These are phyloP conservation scores for Acrobasis repandana DNA, from an alignment of 2,888 invertebrate genomes.

Conservation along the genomic window DNA sequence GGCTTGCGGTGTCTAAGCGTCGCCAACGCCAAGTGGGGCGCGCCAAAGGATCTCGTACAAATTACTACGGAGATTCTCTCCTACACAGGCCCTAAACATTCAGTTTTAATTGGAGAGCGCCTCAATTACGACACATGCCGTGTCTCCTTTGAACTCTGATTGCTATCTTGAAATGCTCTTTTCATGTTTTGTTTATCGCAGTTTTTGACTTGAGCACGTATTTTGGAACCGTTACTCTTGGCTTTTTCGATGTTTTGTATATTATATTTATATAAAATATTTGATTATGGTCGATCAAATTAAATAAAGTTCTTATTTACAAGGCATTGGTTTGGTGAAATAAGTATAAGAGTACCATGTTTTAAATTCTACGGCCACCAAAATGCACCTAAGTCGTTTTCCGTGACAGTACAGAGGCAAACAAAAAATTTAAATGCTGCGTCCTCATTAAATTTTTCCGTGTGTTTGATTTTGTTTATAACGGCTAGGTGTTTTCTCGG, in stretches of 20 bases:
- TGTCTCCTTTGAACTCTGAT: slow-evolving; percentile 70
- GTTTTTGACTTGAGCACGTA: neutral
- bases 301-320: too few species aligned
- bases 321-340: too few species aligned
- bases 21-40: slow-evolving; percentile 32
- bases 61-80: slow-evolving; percentile 61
- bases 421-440: slow-evolving; percentile 75
- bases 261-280: too few species aligned
- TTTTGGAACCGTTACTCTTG: neutral
- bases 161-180: slow-evolving; percentile 58
- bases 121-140: slow-evolving; percentile 68
- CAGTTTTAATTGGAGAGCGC: slow-evolving; percentile 75
- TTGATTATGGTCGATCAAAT: too few species aligned
- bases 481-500: slow-evolving; percentile 56
- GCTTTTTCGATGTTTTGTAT: too few species aligned
- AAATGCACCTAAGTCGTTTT: slow-evolving; percentile 28
- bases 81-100: slow-evolving; percentile 59
- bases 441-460: slow-evolving; percentile 81
- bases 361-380: neutral
- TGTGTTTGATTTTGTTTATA: slow-evolving; percentile 75
- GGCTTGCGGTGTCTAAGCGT: slow-evolving; percentile 49
- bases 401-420: slow-evolving; percentile 48
- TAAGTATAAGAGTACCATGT: too few species aligned
- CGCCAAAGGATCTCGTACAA: slow-evolving; percentile 54
- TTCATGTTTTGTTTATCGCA: slow-evolving; percentile 32